Base-by-base conservation (phyloP, 2,113 vertebrate species). In the Peromyscus polionotus region DNA sequence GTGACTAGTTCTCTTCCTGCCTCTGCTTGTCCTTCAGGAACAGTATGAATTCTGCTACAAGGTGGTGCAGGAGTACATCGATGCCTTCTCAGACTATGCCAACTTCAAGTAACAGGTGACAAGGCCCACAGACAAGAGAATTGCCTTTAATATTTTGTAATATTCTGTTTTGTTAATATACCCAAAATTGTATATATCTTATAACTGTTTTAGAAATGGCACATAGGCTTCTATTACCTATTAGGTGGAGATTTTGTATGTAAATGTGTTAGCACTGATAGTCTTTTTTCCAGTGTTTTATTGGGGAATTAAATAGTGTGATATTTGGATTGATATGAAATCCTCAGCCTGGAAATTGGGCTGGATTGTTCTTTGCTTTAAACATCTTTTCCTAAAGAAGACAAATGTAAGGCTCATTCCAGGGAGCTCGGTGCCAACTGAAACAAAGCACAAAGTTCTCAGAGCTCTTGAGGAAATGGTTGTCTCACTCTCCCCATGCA, bases 1-100 rank as follows among this genome's bases (percentile, higher is more conserved):
- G 5, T 98, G 80, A 96, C 83, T 11, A 0, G 1, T 1, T 93
- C 87, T 97, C 65, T 51, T 81, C 80, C 12, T 20, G 36, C 3
- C 0, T 45, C 90, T 8, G 1, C 33, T 86, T 54, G 11, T 31
- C 17, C 95, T 72, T 0, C 98, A 99, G 99, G 99, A 99, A 98
- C 99, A 99, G 99, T 99, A 99, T 84, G 99, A 99, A 98, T 99
- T 99, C 99, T 99, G 99, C 99, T 99, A 99, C 99, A 99, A 99
- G 98, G 99, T 99, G 99, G 99, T 99, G 98, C 99, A 99, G 98
- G 99, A 99, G 96, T 99, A 99, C 48, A 99, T 99, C n/a, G 99
- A 99, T 97, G 99, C 99, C 85, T 99, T 99, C 98, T 99, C 99
- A 97, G 99, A 99, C 98, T 99, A 99, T 93, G 99, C 99, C 99